Percentiles rank a stretch among this genome's conserved stretches.
phyloP scores from a whole-genome alignment of 2,797 vertebrate genomes.

The Cuculus canorus region DNA sequence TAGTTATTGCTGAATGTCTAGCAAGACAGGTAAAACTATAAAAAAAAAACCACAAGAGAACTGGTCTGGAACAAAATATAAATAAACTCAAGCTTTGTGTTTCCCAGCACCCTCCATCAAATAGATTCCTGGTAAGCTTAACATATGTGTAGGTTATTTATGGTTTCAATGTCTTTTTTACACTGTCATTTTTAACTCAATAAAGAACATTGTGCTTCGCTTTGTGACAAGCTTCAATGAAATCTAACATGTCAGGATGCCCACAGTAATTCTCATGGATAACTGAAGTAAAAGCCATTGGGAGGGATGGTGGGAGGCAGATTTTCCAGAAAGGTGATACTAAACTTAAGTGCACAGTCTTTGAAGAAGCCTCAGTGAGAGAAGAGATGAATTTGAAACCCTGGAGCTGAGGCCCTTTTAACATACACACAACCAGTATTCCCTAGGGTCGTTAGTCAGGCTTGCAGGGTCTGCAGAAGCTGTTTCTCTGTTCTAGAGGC shows the following conservation, averaged over 20 bases:
- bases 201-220: not conserved
- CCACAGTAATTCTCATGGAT: not conserved
- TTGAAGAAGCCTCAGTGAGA: not conserved
- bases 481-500: not conserved
- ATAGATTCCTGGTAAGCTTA: not conserved
- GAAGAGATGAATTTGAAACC: not conserved
- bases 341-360: not conserved
- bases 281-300: not conserved
- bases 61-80: not conserved
- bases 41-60: not conserved
- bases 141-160: not conserved
- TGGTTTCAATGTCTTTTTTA: not conserved
- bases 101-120: not conserved
- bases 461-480: not conserved
- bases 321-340: not conserved
- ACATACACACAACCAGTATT: not conserved
- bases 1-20: not conserved
- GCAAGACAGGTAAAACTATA: not conserved
- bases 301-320: not conserved
- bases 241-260: not conserved
- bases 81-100: not conserved
- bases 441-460: not conserved
- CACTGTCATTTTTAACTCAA: not conserved
- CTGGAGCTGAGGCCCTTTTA: not conserved
- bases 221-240: not conserved